phyloP scores from a whole-genome alignment of 2,113 vertebrate genomes.

The Sapajus apella region DNA sequence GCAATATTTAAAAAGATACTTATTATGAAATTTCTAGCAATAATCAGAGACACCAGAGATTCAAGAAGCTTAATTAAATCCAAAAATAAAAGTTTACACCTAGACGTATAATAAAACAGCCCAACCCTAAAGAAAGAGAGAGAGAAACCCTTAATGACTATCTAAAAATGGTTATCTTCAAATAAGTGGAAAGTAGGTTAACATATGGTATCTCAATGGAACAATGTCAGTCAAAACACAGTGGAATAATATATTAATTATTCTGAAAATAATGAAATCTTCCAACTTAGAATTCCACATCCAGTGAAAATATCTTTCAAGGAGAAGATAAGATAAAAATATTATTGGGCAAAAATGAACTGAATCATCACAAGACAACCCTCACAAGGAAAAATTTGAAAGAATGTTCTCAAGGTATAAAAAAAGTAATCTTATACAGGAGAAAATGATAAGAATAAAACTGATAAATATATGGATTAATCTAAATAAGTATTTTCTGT shows the following conservation, averaged over 20 bases:
- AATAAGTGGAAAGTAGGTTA: background rate
- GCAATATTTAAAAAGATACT: background rate
- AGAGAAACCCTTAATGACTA: background rate
- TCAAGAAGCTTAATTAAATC: background rate
- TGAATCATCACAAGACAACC: background rate
- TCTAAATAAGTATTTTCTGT: background rate
- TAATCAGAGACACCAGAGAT: background rate
- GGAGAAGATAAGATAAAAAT: background rate
- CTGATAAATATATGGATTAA: background rate
- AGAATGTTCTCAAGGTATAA: background rate
- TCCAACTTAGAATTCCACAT: background rate
- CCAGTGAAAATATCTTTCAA: background rate
- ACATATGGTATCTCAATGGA: background rate
- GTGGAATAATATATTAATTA: background rate
- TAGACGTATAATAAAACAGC: background rate
- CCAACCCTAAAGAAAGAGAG: background rate
- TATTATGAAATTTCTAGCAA: background rate
- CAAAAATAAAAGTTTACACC: background rate
- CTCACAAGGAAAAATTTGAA: background rate
- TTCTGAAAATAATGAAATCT: background rate
- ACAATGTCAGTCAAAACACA: background rate
- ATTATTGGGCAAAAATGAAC: background rate
- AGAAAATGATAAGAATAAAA: background rate
- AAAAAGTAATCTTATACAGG: background rate
- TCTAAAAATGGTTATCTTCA: background rate